Evolutionary conservation across 2,797 vertebrate species (phyloP), one percentile per base, ranked within the genome.

Genomic region (Melopsittacus undulatus): DNA sequence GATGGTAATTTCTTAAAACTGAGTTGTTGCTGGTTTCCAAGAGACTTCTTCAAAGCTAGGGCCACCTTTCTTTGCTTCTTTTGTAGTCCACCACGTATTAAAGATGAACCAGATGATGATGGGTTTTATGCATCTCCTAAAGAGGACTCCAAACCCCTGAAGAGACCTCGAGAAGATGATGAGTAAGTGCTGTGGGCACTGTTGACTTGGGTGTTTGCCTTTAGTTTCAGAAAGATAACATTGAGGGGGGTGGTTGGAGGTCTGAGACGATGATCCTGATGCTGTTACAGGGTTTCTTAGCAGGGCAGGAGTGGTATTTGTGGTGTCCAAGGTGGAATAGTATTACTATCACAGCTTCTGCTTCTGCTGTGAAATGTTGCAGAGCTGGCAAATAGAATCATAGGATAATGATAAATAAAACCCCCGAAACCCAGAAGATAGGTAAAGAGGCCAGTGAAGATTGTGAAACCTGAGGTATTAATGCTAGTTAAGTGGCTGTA

Each of bases 101-200:
- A 99, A 97, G 98, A 98, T 49, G 99, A 99, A 92, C 98, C 98
- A 48, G 98, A 99, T 86, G 98, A 98, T 96, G 98, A 99, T 67
- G 98, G 98, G 46, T 99, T 98, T 97, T 98, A 98, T 92, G 95
- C 87, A 0, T 97, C 98, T 91, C 98, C 98, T 56, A 98, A 98
- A 97, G 98, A 98, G 94, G 98, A 98, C 94, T 97, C 97, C 94
- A 99, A 98, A 96, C 91, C 96, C 30, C 94, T 98, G 95, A 99
- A 99, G 97, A 98, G 98, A 95, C 98, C 98, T 86, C 97, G 97
- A 84, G 98, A 98, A 24, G 98, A 99, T 45, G 98, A 99, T 80
- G 98, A 99, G 99, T 99, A 97, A 96, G 99, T 99, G 90, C 20
- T 2, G 1, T 81, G 78, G 46, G 45, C 83, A 52, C 34, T 77